Base-by-base conservation (phyloP, 2,797 vertebrate species). In the Tauraco hartlaubi region DNA sequence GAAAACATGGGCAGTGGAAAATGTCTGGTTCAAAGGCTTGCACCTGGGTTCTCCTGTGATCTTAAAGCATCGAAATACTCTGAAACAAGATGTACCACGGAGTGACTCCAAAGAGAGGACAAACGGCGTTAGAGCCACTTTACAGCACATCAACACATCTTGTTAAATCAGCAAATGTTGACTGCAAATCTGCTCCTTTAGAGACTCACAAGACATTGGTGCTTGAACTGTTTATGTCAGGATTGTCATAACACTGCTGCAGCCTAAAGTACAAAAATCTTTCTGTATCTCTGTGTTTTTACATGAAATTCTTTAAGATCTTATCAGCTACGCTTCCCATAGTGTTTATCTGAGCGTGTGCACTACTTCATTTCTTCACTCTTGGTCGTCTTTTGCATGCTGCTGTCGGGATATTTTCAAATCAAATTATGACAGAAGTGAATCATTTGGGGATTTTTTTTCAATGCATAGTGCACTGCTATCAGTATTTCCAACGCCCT, bases 381-480 rank as follows among this genome's bases (percentile, higher is more conserved):
- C 71, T 66, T 44, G 43, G 33, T 76, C 28, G 63, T 88, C 73
- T 84, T 92, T 88, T 95, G 80, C 90, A 87, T 94, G 55, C 25
- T 73, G 54, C 41, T 80, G 37, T 64, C 94, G 77, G 88, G 77
- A 29, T 81, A 90, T 95, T 95, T 96, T 94, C 33, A 89, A 93
- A 87, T 18, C 52, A 58, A 92, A 94, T 49, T 41, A 82, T 41
- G 67, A 87, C 56, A 85, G 85, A 90, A 54, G 48, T 96, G 96
- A 96, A 88, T 92, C 94, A 95, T 67, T 63, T 51, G 88, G 96
- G 94, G 62, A 68, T 15, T 95, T 95, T 90, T 85, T 92, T 91
- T 48, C 85, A 92, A 80, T 73, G 85, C 64, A 84, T 63, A 33
- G 86, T 33, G 55, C 76, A 81, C 79, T 83, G 49, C 69, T 88